Base-by-base conservation (phyloP, 2,797 vertebrate genomes). In the Hippopotamyrus pictus region DNA sequence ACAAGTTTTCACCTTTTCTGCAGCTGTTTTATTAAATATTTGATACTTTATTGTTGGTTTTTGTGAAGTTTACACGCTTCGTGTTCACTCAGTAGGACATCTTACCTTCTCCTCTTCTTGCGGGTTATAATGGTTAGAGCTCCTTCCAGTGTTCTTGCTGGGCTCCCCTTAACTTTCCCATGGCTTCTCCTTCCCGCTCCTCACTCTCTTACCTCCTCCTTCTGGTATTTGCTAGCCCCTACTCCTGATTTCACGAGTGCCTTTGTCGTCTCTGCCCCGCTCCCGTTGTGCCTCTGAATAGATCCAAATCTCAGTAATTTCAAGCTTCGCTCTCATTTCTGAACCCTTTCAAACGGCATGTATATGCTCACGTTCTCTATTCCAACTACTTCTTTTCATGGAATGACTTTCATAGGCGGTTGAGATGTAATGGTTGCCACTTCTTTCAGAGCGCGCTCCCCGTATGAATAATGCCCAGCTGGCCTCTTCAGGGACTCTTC, bases 401-500 rank as follows among this genome's bases (percentile, higher is more conserved):
- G 8, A 8, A 59, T 69, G 50, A 37, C 33, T 37, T 33, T 76
- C 82, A n/a, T 17, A 76, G 51, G 9, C 69, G 11, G 41, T 46
- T n/a, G 7, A 62, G 59, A 51, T 53, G 41, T 89, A 46, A 29
- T 73, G 57, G 29, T 73, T 88, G 44, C 87, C 14, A 11, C 84
- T 69, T 53, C 91, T 92, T 84, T 86, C 88, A 97, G 96, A 97
- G 83, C 95, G 95, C 89, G 95, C 93, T 69, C 95, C 95, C 88
- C 94, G 97, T 5, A 96, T 97, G 92, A 97, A 97, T 93, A 96
- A 93, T 93, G 96, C 90, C 95, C 97, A 91, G 95, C 93, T 96
- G 94, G 95, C 96, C 92, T 92, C 95, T 90, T 97, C 97, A 91
- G 96, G 96, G 91, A 96, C 96, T 86, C 92, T 96, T 91, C 95